These are phyloP conservation scores for Stenolophus ochropezus DNA, from an alignment of 2,888 invertebrate genomes.

Conservation along the genomic window DNA sequence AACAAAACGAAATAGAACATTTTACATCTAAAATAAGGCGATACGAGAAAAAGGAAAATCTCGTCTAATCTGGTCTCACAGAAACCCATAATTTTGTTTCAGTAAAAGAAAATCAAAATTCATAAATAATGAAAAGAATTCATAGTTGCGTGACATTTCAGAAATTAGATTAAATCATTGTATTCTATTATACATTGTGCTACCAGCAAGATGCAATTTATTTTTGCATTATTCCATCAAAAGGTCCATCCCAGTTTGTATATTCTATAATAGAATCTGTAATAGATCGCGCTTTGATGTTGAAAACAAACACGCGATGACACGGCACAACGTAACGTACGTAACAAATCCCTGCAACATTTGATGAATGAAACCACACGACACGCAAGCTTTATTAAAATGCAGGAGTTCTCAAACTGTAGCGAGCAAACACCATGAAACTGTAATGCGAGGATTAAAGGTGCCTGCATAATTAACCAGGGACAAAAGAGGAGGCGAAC, in stretches of 20 bases:
- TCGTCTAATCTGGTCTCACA: too few species aligned
- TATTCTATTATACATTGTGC: not conserved
- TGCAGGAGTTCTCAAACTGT: constrained; percentile 27
- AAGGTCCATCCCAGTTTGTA: not conserved
- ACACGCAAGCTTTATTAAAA: constrained; percentile 23
- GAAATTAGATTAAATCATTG: not conserved
- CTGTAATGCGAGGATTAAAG: constrained; percentile 1
- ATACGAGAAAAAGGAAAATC: too few species aligned
- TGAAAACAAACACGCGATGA: constrained; percentile 8
- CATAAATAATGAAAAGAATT: too few species aligned
- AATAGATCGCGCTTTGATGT: not conserved
- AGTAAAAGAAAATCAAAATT: too few species aligned
- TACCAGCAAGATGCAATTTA: not conserved
- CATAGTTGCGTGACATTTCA: too few species aligned
- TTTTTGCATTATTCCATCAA: not conserved
- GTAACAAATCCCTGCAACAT: constrained; percentile 7
- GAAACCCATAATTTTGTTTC: too few species aligned
- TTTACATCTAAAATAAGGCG: too few species aligned
- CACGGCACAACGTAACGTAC: not conserved
- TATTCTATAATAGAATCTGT: not conserved
- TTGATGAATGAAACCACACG: constrained; percentile 44
- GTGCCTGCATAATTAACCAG: not conserved
- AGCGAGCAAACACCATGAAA: constrained; percentile 1
- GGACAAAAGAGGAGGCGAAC: not conserved
- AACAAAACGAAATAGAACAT: too few species aligned